Conservation (phyloP, 2,888 invertebrate species). For the Lasioglossum pauxillum region DNA sequence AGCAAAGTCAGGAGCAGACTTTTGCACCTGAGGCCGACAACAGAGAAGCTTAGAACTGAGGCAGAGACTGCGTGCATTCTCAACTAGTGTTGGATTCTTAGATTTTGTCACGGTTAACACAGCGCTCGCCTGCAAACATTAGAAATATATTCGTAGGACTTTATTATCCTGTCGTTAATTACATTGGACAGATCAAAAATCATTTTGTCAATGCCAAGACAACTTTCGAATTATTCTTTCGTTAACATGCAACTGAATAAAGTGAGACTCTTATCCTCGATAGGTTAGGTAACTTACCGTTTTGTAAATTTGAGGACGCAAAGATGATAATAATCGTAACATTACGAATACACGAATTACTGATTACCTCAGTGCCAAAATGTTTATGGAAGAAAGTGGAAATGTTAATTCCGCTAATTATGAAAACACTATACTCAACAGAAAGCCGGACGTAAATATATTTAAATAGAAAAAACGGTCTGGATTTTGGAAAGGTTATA, state of each 20-base stretch:
- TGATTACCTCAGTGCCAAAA: not conserved
- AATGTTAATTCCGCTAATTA: not conserved
- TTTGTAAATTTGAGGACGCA: slow-evolving; percentile 73
- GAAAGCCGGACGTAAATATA: not conserved
- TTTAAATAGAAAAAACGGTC: not conserved
- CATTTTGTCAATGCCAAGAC: not conserved
- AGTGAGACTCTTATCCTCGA: not conserved
- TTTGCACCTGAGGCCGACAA: slow-evolving; percentile 88
- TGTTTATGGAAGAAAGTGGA: slow-evolving; percentile 9
- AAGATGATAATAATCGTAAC: slow-evolving; percentile 76
- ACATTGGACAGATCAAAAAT: not conserved
- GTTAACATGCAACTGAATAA: not conserved
- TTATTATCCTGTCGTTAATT: not conserved
- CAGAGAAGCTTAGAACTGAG: slow-evolving; percentile 70
- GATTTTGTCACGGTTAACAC: slow-evolving; percentile 24
- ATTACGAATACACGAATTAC: slow-evolving; percentile 56
- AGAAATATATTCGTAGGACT: not conserved
- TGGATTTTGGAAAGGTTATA: slow-evolving; percentile 53
- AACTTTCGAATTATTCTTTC: not conserved
- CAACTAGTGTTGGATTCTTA: slow-evolving; percentile 35
- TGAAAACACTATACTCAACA: not conserved
- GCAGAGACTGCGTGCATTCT: slow-evolving; percentile 72
- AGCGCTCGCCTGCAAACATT: slow-evolving; percentile 33
- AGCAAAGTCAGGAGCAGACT: slow-evolving; percentile 93
- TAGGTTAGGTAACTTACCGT: slow-evolving; percentile 71